phyloP scores from a whole-genome alignment of 2,797 vertebrate genomes.

The Sphaeramia orbicularis region DNA sequence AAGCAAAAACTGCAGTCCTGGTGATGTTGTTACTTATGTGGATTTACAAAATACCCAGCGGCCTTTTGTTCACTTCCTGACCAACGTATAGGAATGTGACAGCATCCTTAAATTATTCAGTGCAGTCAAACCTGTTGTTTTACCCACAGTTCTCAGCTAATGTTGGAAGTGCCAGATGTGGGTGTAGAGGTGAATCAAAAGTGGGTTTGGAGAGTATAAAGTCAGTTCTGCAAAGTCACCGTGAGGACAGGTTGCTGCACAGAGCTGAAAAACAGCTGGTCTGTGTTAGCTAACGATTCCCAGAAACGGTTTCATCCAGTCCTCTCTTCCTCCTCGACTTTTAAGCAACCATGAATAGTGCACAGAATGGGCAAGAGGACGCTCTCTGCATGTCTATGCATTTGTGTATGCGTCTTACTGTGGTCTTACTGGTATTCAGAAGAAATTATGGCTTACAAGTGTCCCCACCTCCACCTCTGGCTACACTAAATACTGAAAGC shows the following conservation, averaged over 20 bases:
- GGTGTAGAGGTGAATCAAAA: conserved; percentile 22
- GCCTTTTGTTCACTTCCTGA: conserved; percentile 8
- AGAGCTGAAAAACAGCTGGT: conserved; percentile 80
- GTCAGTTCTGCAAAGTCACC: conserved; percentile 53
- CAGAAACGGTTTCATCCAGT: conserved; percentile 78
- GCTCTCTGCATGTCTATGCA: conserved; percentile 24
- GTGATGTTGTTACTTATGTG: neutral
- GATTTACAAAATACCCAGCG: conserved; percentile 11
- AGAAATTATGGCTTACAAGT: conserved; percentile 75
- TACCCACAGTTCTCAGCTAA: conserved; percentile 2
- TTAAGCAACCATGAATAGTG: conserved; percentile 59
- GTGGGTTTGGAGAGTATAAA: conserved; percentile 48
- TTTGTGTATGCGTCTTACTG: conserved; percentile 33
- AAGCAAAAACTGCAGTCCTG: neutral
- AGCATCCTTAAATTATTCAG: neutral
- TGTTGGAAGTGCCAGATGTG: conserved; percentile 12
- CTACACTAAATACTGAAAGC: conserved; percentile 55
- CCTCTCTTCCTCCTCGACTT: conserved; percentile 62
- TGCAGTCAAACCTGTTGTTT: conserved; percentile 7
- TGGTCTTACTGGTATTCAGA: conserved; percentile 55
- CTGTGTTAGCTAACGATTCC: conserved; percentile 76
- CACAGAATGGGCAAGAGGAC: conserved; percentile 48
- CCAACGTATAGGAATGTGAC: neutral
- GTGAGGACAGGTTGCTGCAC: conserved; percentile 62
- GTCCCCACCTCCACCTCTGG: conserved; percentile 74